These are phyloP conservation scores for Chirona hameri DNA, from an alignment of 2,888 invertebrate genomes.

Conservation along the genomic window DNA sequence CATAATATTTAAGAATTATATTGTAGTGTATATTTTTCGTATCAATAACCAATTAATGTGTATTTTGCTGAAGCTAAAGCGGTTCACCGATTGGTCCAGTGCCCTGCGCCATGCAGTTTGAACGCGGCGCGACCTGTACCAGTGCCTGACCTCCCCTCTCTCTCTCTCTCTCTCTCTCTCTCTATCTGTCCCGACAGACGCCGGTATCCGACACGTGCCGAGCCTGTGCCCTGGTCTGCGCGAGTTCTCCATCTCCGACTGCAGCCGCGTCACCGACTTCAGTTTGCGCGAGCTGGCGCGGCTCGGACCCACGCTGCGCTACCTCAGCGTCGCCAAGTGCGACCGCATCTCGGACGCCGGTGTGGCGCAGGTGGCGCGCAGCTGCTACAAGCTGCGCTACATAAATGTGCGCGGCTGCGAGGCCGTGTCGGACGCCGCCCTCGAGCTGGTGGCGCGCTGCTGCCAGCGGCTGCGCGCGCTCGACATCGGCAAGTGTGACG, in stretches of 20 bases:
- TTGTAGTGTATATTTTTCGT: not conserved
- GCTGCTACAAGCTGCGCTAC: constrained; percentile 75
- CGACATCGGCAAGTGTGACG: constrained; percentile 89
- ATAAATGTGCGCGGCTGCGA: constrained; percentile 89
- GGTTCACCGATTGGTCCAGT: not conserved
- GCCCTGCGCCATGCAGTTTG: not conserved
- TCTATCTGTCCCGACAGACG: constrained; percentile 56
- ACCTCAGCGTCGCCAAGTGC: constrained; percentile 90
- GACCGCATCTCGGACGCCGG: constrained; percentile 81
- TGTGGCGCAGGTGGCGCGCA: constrained; percentile 75
- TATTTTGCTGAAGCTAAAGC: not conserved
- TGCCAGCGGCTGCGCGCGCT: constrained; percentile 81
- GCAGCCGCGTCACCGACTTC: constrained; percentile 81
- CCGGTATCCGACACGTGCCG: constrained; percentile 84
- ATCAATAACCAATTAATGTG: not conserved
- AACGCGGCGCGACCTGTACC: not conserved
- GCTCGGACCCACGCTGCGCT: constrained; percentile 78
- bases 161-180: not conserved
- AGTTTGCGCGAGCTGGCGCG: constrained; percentile 83
- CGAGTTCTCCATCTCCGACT: constrained; percentile 87
- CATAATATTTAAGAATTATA: too few relatives aligned
- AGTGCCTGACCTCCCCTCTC: not conserved
- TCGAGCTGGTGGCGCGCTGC: constrained; percentile 76
- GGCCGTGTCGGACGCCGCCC: constrained; percentile 87
- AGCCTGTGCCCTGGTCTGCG: constrained; percentile 78